phyloP scores from a whole-genome alignment of 2,888 invertebrate genomes.

The Macaria notata region DNA sequence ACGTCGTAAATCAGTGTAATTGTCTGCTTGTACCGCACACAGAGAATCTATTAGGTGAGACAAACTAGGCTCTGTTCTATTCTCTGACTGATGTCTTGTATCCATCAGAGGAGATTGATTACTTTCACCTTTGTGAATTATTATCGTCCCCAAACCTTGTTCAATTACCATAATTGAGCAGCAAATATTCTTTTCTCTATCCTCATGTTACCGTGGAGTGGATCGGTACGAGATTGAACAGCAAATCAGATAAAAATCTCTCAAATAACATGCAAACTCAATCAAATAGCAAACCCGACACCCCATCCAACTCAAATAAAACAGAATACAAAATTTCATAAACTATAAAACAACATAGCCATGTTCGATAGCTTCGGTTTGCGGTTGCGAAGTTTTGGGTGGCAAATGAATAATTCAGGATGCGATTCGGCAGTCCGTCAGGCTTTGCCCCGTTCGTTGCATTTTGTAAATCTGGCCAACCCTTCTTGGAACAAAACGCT shows the following conservation, averaged over 20 bases:
- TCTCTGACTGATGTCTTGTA: not conserved
- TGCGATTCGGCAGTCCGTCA: constrained; percentile 78
- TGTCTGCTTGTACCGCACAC: constrained; percentile 12
- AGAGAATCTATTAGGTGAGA: not conserved
- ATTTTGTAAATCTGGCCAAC: constrained; percentile 65
- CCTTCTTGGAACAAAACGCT: constrained; percentile 21
- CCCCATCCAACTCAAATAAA: constrained; percentile 42
- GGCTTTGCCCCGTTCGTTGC: constrained; percentile 59
- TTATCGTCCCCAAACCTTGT: too few relatives aligned
- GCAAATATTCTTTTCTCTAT: too few relatives aligned
- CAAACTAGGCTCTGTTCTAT: not conserved
- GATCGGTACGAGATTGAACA: not conserved
- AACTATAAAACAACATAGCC: constrained; percentile 74
- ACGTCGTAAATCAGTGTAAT: constrained; percentile 19
- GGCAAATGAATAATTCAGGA: constrained; percentile 76
- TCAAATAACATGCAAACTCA: constrained; percentile 9
- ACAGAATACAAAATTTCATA: constrained; percentile 56
- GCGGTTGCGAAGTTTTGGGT: constrained; percentile 63
- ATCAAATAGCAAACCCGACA: constrained; percentile 32
- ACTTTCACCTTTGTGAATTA: too few relatives aligned
- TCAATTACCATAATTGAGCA: too few relatives aligned
- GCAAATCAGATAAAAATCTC: not conserved
- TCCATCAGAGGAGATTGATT: not conserved
- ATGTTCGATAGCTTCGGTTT: constrained; percentile 59
- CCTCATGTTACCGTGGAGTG: too few relatives aligned